phyloP scores from a whole-genome alignment of 2,113 vertebrate species.

The Plecturocebus donacophilus region DNA sequence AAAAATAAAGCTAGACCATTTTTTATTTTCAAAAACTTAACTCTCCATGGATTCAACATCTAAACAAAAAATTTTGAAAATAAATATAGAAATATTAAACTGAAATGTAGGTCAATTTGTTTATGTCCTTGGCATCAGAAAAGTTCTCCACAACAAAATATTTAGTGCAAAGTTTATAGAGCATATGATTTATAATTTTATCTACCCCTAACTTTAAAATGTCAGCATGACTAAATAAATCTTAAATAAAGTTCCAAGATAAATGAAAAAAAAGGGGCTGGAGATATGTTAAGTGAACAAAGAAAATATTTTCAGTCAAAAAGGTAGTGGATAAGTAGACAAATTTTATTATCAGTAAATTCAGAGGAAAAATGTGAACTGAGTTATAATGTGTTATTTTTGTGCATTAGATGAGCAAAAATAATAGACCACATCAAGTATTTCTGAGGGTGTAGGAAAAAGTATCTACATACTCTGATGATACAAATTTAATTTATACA shows the following conservation, averaged over 20 bases:
- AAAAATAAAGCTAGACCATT: neutral
- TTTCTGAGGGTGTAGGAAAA: neutral
- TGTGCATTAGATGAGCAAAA: neutral
- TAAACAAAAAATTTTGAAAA: neutral
- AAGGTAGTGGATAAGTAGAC: neutral
- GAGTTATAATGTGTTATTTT: neutral
- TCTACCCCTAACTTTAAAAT: neutral
- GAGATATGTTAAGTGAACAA: neutral
- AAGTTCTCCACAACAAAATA: neutral
- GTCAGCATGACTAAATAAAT: neutral
- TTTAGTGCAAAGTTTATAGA: neutral
- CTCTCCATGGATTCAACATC: neutral
- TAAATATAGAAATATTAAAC: neutral
- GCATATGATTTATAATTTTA: neutral
- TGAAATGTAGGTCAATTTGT: neutral
- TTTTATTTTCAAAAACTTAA: neutral
- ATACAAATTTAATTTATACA: neutral
- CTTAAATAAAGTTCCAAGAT: neutral
- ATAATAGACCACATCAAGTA: neutral
- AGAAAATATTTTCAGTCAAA: neutral
- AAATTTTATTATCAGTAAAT: neutral
- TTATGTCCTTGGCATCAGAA: neutral
- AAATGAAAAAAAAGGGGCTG: neutral
- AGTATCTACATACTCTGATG: neutral
- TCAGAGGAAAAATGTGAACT: neutral